Evolutionary conservation across 2,113 vertebrate species (phyloP).

Genomic region (Scolopax mira): DNA sequence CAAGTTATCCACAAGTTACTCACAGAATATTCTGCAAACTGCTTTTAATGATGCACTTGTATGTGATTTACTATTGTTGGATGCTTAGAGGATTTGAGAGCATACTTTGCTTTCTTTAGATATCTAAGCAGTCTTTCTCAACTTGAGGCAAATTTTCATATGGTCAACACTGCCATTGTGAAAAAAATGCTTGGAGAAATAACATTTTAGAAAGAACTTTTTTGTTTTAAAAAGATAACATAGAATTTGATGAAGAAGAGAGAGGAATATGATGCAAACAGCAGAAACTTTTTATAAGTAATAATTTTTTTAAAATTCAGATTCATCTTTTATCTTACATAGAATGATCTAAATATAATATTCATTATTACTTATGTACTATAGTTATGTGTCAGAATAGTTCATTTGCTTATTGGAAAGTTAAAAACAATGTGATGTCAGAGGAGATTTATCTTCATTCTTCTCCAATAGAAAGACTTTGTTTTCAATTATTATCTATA

Average conservation of each 20-base stretch:
- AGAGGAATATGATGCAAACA: background rate
- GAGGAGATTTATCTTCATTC: background rate
- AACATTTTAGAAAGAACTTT: background rate
- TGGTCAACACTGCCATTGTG: background rate
- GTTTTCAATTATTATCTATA: background rate
- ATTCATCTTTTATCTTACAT: fast-evolving
- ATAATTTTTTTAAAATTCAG: background rate
- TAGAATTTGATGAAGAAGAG: background rate
- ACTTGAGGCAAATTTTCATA: background rate
- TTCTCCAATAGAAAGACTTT: background rate
- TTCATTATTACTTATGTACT: background rate
- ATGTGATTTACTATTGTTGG: background rate
- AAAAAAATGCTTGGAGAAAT: background rate
- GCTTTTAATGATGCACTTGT: background rate
- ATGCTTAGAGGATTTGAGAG: background rate
- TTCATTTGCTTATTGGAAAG: background rate
- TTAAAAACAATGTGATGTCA: background rate
- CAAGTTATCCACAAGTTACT: background rate
- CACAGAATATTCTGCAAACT: background rate
- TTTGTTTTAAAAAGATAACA: background rate
- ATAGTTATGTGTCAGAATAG: background rate
- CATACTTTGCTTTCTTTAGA: background rate
- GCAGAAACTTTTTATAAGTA: background rate
- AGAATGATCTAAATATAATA: background rate
- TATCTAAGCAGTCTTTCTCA: background rate